These are phyloP conservation scores for Meteorus cinctellus DNA, from an alignment of 2,888 invertebrate species.

Conservation along the genomic window DNA sequence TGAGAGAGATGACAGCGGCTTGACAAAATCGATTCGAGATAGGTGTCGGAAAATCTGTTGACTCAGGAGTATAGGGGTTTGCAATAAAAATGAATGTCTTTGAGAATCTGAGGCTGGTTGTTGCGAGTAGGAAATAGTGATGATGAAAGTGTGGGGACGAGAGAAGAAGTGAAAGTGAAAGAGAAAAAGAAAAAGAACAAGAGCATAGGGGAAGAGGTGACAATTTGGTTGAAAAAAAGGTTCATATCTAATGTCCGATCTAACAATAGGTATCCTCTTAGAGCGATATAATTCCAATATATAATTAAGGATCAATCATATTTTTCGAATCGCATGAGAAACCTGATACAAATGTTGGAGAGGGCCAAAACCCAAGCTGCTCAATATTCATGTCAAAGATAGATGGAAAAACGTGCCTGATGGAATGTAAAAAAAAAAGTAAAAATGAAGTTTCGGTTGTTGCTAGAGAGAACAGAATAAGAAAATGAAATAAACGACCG, in stretches of 20 bases:
- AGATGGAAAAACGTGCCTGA: not conserved
- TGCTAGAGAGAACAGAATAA: conserved; percentile 13
- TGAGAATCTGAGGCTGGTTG: conserved; percentile 49
- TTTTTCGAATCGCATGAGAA: conserved; percentile 31
- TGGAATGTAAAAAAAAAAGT: conserved; percentile 35
- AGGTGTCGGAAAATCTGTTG: conserved; percentile 63
- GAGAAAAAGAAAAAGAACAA: conserved; percentile 51
- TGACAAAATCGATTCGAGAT: conserved; percentile 56
- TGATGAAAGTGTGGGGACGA: conserved; percentile 36
- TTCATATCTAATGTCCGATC: conserved; percentile 54
- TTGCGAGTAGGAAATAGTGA: conserved; percentile 33
- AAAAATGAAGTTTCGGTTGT: conserved; percentile 20
- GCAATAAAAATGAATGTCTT: conserved; percentile 68
- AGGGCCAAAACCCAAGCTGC: not conserved
- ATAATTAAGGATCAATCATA: too few species aligned
- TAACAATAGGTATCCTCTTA: conserved; percentile 51
- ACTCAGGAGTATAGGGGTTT: conserved; percentile 60
- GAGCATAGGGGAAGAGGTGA: conserved; percentile 47
- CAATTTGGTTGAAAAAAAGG: conserved; percentile 48
- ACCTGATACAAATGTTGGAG: too few species aligned
- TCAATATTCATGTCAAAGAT: conserved; percentile 19
- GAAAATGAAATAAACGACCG: conserved; percentile 54
- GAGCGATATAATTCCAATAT: too few species aligned
- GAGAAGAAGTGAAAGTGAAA: conserved; percentile 32
- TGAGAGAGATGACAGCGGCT: not conserved